Evolutionary conservation across 1,140 invertebrate genomes (phyloP).

Genomic region (Temnothorax longispinosus): DNA sequence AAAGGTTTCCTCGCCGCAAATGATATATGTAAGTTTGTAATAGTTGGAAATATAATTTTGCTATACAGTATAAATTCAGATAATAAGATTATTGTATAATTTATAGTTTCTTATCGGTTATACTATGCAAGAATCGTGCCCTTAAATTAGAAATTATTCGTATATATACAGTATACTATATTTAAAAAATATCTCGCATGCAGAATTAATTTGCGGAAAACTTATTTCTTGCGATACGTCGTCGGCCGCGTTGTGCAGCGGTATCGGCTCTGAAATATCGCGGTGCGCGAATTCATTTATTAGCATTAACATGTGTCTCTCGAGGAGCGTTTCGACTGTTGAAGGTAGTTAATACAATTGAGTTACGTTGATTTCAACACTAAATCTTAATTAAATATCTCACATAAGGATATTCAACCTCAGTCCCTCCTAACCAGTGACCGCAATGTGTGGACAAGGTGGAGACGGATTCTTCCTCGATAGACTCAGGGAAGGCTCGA

Average conservation of each 20-base stretch:
- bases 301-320: too few species aligned
- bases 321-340: too few species aligned
- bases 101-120: conserved; percentile 20
- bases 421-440: too few species aligned
- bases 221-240: conserved; percentile 34
- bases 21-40: background rate
- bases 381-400: too few species aligned
- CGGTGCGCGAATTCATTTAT: conserved; percentile 42
- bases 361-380: too few species aligned
- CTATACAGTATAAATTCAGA: background rate
- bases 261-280: conserved; percentile 53
- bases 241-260: background rate
- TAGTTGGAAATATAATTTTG: conserved; percentile 3
- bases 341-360: too few species aligned
- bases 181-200: conserved; percentile 6
- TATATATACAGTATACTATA: background rate
- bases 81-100: conserved; percentile 34
- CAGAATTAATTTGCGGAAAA: conserved; percentile 46
- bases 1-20: background rate
- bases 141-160: background rate
- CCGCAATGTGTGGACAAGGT: too few species aligned
- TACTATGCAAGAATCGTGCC: background rate
- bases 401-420: too few species aligned
- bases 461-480: too few species aligned
- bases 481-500: too few species aligned